Evolutionary conservation across 2,797 vertebrate genomes (phyloP).

Genomic region (Pseudomugil tenellus): DNA sequence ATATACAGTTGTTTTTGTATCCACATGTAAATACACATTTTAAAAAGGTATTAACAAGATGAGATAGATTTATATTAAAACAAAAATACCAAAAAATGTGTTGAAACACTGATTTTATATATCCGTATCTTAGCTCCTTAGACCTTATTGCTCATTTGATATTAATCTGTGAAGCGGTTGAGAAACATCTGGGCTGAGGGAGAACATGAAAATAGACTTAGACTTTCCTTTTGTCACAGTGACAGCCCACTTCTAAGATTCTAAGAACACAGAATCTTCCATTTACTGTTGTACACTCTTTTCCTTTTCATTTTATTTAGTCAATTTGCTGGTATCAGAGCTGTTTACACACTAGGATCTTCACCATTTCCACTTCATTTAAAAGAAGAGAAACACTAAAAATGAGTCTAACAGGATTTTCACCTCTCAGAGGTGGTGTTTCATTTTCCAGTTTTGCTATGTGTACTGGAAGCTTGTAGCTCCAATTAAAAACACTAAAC

Average conservation of each 20-base stretch:
- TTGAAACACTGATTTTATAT: background rate
- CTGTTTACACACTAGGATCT: background rate
- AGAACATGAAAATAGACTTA: background rate
- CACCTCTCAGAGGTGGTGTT: background rate
- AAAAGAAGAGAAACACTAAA: constrained; percentile 7
- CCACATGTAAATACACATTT: background rate
- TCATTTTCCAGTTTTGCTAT: constrained; percentile 9
- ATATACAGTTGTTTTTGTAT: background rate
- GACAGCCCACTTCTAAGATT: background rate
- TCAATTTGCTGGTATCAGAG: background rate
- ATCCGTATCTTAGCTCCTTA: background rate
- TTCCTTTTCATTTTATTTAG: background rate
- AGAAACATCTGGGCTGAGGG: background rate
- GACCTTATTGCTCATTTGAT: background rate
- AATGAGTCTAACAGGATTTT: constrained; percentile 16
- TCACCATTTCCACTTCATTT: background rate
- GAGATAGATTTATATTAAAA: background rate
- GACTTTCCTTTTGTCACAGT: background rate
- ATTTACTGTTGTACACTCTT: background rate
- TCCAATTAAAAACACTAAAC: constrained; percentile 5
- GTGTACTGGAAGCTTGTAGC: constrained; percentile 10
- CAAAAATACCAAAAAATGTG: background rate
- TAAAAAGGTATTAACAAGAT: background rate
- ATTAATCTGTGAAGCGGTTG: background rate
- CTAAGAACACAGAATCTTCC: background rate